Conservation (phyloP, 2,888 invertebrate genomes). For the Formica aserva region DNA sequence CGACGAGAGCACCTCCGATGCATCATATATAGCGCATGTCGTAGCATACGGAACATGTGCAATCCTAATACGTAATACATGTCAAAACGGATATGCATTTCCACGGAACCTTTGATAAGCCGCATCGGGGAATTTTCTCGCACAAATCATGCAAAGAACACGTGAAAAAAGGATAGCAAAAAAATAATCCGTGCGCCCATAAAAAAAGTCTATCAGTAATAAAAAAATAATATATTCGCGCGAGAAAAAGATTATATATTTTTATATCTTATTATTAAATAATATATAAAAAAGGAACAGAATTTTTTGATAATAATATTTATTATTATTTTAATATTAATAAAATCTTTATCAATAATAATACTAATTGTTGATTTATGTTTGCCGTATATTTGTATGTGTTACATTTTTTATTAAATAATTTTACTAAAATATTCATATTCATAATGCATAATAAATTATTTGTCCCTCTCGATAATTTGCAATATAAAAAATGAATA, state of each 20-base stretch:
- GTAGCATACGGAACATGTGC: constrained; percentile 13
- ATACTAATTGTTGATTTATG: neutral
- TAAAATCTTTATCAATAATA: neutral
- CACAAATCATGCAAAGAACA: neutral
- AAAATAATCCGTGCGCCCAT: too few species aligned
- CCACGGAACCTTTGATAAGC: constrained; percentile 12
- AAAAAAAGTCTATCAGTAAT: neutral
- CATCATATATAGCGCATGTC: neutral
- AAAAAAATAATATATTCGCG: neutral
- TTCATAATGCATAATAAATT: neutral
- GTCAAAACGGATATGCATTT: neutral
- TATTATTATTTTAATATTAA: neutral
- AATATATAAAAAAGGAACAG: neutral
- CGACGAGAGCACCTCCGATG: constrained; percentile 18
- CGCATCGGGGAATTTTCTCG: neutral
- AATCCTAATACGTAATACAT: constrained; percentile 16
- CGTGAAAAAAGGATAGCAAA: neutral
- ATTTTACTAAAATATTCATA: constrained; percentile 4
- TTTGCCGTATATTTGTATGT: neutral
- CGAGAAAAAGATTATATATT: neutral
- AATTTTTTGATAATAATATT: neutral
- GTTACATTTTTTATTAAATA: neutral
- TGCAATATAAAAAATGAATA: neutral
- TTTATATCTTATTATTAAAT: neutral
- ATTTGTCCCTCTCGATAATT: neutral